phyloP scores from a whole-genome alignment of 2,888 invertebrate species.

The Dasysyrphus albostriatus region DNA sequence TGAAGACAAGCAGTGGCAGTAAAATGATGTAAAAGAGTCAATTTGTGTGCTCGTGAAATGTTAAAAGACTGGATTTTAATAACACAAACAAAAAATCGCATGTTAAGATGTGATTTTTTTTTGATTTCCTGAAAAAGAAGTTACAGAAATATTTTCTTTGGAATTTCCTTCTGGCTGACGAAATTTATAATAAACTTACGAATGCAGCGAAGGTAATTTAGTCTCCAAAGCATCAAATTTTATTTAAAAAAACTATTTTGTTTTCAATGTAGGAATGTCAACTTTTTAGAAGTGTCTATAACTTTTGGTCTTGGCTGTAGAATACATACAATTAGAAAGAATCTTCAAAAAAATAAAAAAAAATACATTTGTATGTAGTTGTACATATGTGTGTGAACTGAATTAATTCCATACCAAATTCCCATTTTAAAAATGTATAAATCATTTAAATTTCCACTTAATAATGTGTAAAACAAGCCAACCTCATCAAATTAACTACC shows the following conservation, averaged over 20 bases:
- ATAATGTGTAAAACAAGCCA: slow-evolving; percentile 18
- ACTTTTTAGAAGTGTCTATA: too few species aligned
- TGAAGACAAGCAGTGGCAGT: neutral
- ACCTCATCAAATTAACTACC: slow-evolving; percentile 4
- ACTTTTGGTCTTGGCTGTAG: too few species aligned
- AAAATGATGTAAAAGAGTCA: slow-evolving; percentile 21
- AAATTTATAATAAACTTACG: neutral
- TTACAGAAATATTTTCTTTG: neutral
- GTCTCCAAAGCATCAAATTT: too few species aligned
- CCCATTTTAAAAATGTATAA: neutral
- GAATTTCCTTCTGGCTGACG: neutral
- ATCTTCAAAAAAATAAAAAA: too few species aligned
- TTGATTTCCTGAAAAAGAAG: slow-evolving; percentile 24
- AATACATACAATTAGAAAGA: too few species aligned
- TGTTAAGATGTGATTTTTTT: neutral
- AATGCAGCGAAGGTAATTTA: too few species aligned
- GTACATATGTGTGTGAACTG: neutral
- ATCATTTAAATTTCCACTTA: slow-evolving; percentile 8
- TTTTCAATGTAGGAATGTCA: too few species aligned
- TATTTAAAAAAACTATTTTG: too few species aligned
- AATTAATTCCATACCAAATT: neutral
- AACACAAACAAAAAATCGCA: neutral
- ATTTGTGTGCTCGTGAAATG: neutral
- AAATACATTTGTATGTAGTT: too few species aligned
- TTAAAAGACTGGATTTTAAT: neutral